Evolutionary conservation across 2,113 vertebrate genomes (phyloP).

Genomic region (Antigone vipio): DNA sequence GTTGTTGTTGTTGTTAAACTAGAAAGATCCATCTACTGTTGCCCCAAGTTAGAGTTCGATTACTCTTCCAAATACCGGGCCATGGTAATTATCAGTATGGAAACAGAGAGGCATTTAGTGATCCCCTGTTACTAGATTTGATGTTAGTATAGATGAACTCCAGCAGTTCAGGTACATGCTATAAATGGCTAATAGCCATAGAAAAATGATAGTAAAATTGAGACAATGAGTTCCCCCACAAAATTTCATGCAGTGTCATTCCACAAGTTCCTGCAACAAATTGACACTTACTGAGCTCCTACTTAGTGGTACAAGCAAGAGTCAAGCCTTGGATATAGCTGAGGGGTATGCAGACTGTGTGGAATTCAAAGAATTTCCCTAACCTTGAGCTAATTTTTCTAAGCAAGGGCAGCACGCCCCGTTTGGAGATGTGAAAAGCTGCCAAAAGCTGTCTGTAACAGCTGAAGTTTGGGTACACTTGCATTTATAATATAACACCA

Average conservation of each 20-base stretch:
- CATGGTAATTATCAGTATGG: not conserved
- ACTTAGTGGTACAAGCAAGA: not conserved
- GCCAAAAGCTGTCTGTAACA: not conserved
- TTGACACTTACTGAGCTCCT: not conserved
- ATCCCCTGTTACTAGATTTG: not conserved
- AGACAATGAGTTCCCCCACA: not conserved
- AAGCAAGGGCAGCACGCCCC: not conserved
- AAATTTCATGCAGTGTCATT: not conserved
- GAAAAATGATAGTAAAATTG: not conserved
- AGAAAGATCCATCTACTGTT: not conserved
- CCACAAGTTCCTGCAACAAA: not conserved
- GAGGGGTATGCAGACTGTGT: not conserved
- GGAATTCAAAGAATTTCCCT: not conserved
- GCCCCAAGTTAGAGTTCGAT: not conserved
- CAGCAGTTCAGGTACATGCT: not conserved
- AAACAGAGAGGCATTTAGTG: not conserved
- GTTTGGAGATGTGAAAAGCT: not conserved
- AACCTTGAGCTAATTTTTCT: not conserved
- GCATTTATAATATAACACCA: not conserved
- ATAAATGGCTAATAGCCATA: not conserved
- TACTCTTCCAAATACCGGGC: not conserved
- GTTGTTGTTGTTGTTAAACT: too few relatives aligned
- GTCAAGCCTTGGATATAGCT: not conserved
- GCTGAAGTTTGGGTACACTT: not conserved
- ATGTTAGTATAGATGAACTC: not conserved